Evolutionary conservation across 2,797 vertebrate species (phyloP), one percentile per base, ranked within the genome.

Genomic region (Gallirallus australis): DNA sequence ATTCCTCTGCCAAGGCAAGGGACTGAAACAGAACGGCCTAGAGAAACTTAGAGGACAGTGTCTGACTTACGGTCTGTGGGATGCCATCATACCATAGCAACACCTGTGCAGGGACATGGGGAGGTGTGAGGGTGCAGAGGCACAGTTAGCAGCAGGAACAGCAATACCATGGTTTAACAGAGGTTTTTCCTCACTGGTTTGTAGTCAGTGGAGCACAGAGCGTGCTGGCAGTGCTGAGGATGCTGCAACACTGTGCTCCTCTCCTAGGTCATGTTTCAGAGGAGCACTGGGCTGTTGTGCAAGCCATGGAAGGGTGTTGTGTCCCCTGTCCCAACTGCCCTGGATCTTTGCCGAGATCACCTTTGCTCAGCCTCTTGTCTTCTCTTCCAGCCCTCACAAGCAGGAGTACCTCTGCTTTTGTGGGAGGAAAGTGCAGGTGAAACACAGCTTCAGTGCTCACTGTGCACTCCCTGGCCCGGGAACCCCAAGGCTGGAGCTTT

Each of bases 141-240:
- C n/a, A 52, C 27, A 59, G n/a, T 53, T 47, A 13, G 52, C 52
- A 64, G 37, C 54, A 68, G 65, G 30, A 35, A 40, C 1, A 8
- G 40, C 48, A 56, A 8, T 30, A 7, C 47, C 2, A 13, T 64
- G 42, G 9, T 8, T 57, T 54, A 37, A 24, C 15, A 40, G 63
- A 83, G 45, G 19, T 31, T 50, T 66, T 75, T 84, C 18, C 61
- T 83, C 31, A 8, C 56, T 20, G 15, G 12, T 56, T 86, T 77
- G 8, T 21, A 37, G 42, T n/a, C 56, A 23, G 52, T 12, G 37
- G 27, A 56, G 73, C 4, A 0, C 47, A 75, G 48, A 86, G 47
- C 2, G 0, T 54, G n/a, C 54, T 1, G 2, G 76, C 69, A 64
- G 81, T 42, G 37, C 39, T 0, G 0, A 66, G 37, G 42, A 12